Evolutionary conservation across 2,113 vertebrate genomes (phyloP), one percentile per base, ranked within the genome.

Genomic region (Cavia aperea): DNA sequence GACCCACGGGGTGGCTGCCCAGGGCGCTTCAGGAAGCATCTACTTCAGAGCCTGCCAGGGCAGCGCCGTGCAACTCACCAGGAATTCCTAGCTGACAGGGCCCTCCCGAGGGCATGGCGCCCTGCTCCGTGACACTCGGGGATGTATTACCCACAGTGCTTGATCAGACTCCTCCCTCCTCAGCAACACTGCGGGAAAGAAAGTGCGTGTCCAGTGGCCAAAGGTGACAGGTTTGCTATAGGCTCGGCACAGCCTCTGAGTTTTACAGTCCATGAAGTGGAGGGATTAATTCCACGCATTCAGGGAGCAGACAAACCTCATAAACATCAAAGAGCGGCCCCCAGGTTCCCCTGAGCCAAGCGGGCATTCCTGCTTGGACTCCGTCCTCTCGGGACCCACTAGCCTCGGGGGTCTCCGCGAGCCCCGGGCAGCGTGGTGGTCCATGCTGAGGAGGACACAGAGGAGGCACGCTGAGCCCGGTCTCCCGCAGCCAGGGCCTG

Each of bases 311-410:
- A 79, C 70, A 0, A 87, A 95, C 96, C 90, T 62, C 96, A 89
- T 68, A 89, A 54, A 96, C 95, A 92, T 93, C 94, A 94, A 89
- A 95, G 95, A 91, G 89, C 75, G 0, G 63, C 62, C 94, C 89
- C 86, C 88, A 92, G 72, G 14, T 70, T 4, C 1, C 15, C 0
- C 31, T 10, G 6, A 1, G 15, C 46, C 13, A 21, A 31, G 4
- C 5, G 31, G 49, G 51, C 4, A 11, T 51, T 21, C 81, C 54
- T 6, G 13, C 39, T n/a, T 58, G 49, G 63, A 58, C 16, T 39
- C 7, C 2, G 60, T 29, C 66, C 62, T 31, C 6, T 11, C 3
- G 5, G 36, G 73, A 85, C 66, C 49, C 13, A 3, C 9, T 10
- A 36, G 54, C 70, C 72, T 0, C 11, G 7, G 77, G 63, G 81